Base-by-base conservation (phyloP, 2,113 vertebrate genomes). In the Lophochroa leadbeateri region DNA sequence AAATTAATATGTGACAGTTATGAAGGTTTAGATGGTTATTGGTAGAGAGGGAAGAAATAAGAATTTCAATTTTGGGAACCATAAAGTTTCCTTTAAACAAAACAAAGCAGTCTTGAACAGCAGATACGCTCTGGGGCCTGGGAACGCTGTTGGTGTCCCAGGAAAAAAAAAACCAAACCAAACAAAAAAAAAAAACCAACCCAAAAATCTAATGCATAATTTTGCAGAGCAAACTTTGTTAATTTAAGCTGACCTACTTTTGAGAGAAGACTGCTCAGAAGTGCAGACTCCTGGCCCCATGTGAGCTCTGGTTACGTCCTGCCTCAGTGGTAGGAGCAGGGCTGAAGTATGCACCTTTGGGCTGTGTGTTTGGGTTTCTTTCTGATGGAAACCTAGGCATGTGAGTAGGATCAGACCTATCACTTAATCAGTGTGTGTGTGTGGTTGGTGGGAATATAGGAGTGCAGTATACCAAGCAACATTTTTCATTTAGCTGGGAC, bases 391-490 rank as follows among this genome's bases (percentile, higher is more conserved):
- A 27, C 23, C 57, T 77, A 33, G 52, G 39, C 4, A 2, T 8
- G 6, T 33, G 35, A 77, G 23, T 14, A 35, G 71, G 4, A 31
- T 55, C 47, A 47, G 57, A 86, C 67, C 15, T 53, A 44, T 33
- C 31, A 7, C 15, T 1, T 28, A 37, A 44, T 53, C 41, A 16
- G 0, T 2, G 24, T 37, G 24, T 61, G 7, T 39, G 9, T 13
- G 8, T 65, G 25, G 20, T 20, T 60, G 28, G 9, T 25, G 29
- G 27, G 1, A 44, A 20, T 55, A 17, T 0, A 53, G 57, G 50
- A 61, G 12, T 2, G 13, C 0, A 0, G 27, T 68, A 7, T 44
- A 39, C 37, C 17, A 20, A 35, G 29, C 33, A 70, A 15, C 5
- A 10, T 13, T 21, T 31, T 19, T 9, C 11, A 4, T 70, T 75